phyloP scores from a whole-genome alignment of 2,888 invertebrate genomes.

The Adelphocoris suturalis region DNA sequence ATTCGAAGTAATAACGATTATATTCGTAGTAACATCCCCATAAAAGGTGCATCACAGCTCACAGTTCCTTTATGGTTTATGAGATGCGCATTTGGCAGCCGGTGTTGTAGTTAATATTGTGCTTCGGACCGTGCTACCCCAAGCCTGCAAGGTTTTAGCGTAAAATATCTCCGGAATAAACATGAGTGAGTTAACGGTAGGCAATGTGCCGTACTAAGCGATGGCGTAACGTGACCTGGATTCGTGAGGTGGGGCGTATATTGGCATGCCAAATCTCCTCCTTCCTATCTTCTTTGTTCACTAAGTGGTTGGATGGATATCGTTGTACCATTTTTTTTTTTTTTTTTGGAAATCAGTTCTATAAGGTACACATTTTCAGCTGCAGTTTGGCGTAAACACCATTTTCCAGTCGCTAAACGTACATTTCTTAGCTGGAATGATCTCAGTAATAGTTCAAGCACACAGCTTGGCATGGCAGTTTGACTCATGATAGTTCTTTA shows the following conservation, averaged over 20 bases:
- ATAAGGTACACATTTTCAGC: not conserved
- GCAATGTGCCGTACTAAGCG: conserved; percentile 4
- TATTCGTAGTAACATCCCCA: too few relatives aligned
- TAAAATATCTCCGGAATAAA: conserved; percentile 5
- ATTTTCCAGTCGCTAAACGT: not conserved
- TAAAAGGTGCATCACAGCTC: too few relatives aligned
- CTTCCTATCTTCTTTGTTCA: not conserved
- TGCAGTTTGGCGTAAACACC: not conserved
- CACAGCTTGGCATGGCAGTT: too few relatives aligned
- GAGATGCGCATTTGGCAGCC: too few relatives aligned
- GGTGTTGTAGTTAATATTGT: too few relatives aligned
- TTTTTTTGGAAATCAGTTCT: too few relatives aligned
- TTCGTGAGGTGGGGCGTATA: too few relatives aligned
- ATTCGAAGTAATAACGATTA: too few relatives aligned
- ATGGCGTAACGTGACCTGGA: not conserved
- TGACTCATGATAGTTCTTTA: too few relatives aligned
- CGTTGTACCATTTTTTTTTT: too few relatives aligned
- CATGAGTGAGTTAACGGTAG: not conserved
- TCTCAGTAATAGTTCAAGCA: too few relatives aligned
- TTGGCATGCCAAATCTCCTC: not conserved
- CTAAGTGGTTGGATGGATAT: not conserved
- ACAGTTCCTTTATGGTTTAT: too few relatives aligned
- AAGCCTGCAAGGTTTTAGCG: not conserved
- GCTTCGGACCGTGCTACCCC: not conserved
- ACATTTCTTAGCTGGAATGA: not conserved